Evolutionary conservation across 1,140 invertebrate genomes (phyloP).

Genomic region (Sycobia sp.): DNA sequence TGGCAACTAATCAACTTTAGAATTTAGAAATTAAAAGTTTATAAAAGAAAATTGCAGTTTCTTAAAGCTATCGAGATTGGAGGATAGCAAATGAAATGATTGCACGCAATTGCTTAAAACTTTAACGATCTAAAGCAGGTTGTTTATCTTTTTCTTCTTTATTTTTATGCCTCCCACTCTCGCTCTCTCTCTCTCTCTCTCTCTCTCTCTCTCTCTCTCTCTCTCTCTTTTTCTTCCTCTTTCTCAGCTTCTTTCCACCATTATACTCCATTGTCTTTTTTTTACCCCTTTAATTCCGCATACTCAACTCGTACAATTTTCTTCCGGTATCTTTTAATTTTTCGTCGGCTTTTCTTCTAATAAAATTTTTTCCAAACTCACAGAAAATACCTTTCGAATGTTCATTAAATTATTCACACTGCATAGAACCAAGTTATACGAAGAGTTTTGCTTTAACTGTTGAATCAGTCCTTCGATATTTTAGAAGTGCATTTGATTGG

Average conservation of each 20-base stretch:
- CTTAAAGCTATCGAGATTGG: slow-evolving; percentile 5
- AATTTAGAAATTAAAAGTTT: no score
- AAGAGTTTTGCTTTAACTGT: no score
- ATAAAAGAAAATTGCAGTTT: slow-evolving; percentile 20
- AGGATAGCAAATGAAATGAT: slow-evolving; percentile 18
- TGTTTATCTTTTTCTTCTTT: no score
- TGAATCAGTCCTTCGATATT: no score
- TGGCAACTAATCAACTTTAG: no score
- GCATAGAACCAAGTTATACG: no score
- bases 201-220: slow-evolving; percentile 13
- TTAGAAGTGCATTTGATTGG: neutral
- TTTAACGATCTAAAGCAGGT: slow-evolving; percentile 24
- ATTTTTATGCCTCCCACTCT: no score
- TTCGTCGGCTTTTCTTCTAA: neutral
- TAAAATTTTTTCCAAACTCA: no score
- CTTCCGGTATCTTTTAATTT: neutral
- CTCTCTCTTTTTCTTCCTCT: neutral
- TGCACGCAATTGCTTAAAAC: slow-evolving; percentile 2
- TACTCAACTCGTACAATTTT: neutral
- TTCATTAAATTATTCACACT: no score
- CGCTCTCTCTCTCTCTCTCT: slow-evolving; percentile 20
- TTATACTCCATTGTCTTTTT: neutral
- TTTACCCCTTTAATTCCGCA: neutral
- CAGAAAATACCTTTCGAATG: no score
- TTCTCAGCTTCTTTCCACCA: neutral